Base-by-base conservation (phyloP, 37 sponge, comb jelly and placozoan genomes). In the Geodia barretti region DNA sequence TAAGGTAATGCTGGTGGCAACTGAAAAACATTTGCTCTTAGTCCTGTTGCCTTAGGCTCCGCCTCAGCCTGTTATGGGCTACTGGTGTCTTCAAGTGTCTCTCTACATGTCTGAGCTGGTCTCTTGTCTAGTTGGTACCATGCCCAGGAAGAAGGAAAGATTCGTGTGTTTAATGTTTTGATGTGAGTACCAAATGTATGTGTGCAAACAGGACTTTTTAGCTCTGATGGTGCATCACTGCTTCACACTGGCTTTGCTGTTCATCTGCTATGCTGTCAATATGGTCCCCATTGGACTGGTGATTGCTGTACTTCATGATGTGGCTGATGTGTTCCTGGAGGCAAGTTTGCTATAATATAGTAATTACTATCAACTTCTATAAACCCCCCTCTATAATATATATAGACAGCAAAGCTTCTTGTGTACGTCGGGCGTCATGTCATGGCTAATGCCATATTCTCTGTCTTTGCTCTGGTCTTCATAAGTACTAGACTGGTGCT, bases 311-410 rank as follows among this genome's bases (percentile, higher is more conserved):
- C 26, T 75, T 1, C 89, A 89, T 43, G 89, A 89, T 40, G 34
- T 89, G 2, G 41, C 75, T 61, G 89, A 89, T 32, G 64, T 89
- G 0, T 78, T 83, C 14, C 71, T 89, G 3, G 89, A 89, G 84
- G 89, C 83, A 36, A 35, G 73, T 17, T n/a, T 30, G n/a, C 11
- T 14, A 29, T 67, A 21, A 67, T n/a, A 9, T n/a, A 9, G 14
- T 11, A 19, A 19, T 19, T 60, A 60, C 21, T 60, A n/a, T n/a
- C n/a, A n/a, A n/a, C n/a, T n/a, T n/a, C n/a, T n/a, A n/a, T n/a
- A n/a, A 47, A 68, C 34, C 17, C 25, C 71, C 36, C 68, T 25
- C 24, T 8, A 9, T 9, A 25, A 19, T 66, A 9, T 28, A 2
- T 28, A 19, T 54, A 83, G 84, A 29, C 75, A 39, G 84, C 76